Percentiles rank a stretch among this genome's conserved stretches.
These are phyloP conservation scores for Suricata suricatta DNA, from an alignment of 2,113 vertebrate genomes.

Conservation along the genomic window DNA sequence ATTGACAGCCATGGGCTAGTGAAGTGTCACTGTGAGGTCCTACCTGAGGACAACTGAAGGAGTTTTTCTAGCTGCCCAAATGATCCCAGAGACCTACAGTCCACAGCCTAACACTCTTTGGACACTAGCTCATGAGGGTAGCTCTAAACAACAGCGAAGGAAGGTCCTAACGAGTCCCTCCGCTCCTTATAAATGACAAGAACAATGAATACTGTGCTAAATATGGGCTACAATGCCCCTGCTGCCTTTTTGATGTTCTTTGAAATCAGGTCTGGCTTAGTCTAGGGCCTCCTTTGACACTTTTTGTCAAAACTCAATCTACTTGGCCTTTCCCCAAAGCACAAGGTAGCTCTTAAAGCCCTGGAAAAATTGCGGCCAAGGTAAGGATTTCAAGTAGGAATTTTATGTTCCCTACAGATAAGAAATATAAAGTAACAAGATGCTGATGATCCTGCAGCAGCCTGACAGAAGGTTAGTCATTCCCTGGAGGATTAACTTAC, in stretches of 20 bases:
- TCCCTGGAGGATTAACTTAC: not conserved
- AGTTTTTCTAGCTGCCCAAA: not conserved
- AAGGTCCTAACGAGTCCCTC: not conserved
- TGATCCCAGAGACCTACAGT: not conserved
- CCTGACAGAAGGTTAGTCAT: constrained; percentile 31
- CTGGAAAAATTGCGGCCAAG: not conserved
- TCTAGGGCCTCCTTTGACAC: not conserved
- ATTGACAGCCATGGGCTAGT: not conserved
- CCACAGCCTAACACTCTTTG: not conserved
- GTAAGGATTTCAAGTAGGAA: constrained; percentile 11
- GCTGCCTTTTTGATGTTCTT: not conserved
- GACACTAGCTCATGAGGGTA: not conserved
- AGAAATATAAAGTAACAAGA: constrained; percentile 39
- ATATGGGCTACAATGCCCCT: not conserved
- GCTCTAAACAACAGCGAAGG: not conserved
- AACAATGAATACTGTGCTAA: not conserved
- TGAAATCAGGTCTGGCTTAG: not conserved
- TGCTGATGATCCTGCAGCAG: not conserved
- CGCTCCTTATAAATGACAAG: not conserved
- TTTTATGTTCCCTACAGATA: constrained; percentile 12
- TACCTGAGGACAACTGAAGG: not conserved
- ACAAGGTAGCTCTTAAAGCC: not conserved
- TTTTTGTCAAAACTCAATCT: constrained; percentile 33
- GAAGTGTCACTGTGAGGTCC: not conserved
- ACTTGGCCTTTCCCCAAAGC: constrained; percentile 22